phyloP scores from a whole-genome alignment of 2,888 invertebrate genomes.

The Nemoura dubitans region DNA sequence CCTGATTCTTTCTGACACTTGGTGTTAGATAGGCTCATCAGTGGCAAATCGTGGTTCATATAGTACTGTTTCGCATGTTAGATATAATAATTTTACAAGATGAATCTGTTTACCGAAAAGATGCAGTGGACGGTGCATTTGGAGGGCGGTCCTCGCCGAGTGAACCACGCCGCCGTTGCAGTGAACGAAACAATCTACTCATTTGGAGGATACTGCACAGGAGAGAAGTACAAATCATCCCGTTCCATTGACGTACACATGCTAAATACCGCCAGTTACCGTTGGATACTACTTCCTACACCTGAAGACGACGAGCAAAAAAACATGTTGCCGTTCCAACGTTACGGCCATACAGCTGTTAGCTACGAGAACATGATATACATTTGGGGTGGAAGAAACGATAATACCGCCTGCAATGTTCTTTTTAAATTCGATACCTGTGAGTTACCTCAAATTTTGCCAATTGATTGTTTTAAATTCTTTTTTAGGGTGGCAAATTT shows the following conservation, averaged over 20 bases:
- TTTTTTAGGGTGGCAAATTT: too few species aligned
- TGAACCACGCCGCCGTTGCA: constrained; percentile 90
- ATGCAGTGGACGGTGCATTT: constrained; percentile 88
- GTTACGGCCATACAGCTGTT: constrained; percentile 93
- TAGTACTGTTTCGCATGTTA: neutral
- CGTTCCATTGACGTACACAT: constrained; percentile 88
- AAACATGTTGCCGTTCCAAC: constrained; percentile 75
- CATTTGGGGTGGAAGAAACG: constrained; percentile 94
- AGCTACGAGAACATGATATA: constrained; percentile 80
- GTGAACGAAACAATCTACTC: constrained; percentile 84
- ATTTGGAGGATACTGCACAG: constrained; percentile 92
- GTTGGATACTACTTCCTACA: constrained; percentile 62
- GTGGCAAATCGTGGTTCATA: neutral
- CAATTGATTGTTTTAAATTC: too few species aligned
- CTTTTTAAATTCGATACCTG: constrained; percentile 84
- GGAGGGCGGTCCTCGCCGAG: constrained; percentile 90
- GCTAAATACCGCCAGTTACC: constrained; percentile 72
- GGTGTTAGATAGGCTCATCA: neutral
- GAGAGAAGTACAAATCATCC: constrained; percentile 78
- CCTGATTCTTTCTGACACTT: neutral
- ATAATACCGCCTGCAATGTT: constrained; percentile 80
- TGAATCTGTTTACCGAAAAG: constrained; percentile 40
- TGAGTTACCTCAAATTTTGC: constrained; percentile 53
- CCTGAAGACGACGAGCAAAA: constrained; percentile 62
- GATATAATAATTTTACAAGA: neutral